Conservation (phyloP, 2,113 vertebrate species). For the Hepsetus odoe region DNA sequence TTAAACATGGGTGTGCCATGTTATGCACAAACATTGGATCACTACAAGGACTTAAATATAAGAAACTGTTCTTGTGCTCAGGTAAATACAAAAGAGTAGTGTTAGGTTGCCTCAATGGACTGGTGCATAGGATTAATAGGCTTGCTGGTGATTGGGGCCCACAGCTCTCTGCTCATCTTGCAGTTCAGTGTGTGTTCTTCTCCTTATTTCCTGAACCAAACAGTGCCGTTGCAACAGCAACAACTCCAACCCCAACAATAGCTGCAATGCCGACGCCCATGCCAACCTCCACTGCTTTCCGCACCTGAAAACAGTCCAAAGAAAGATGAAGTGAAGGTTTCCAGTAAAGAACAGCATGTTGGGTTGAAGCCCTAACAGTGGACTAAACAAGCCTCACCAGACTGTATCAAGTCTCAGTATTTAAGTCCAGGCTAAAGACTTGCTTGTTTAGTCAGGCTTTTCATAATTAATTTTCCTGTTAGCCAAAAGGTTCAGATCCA, state of each 20-base stretch:
- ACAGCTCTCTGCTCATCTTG: background rate
- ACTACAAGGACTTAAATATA: background rate
- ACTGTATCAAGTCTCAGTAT: too few species aligned
- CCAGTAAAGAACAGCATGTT: background rate
- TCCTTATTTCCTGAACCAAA: constrained; percentile 58
- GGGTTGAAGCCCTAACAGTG: background rate
- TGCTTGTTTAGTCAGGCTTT: too few species aligned
- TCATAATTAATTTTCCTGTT: too few species aligned
- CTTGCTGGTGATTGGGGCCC: constrained; percentile 41
- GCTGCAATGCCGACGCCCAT: constrained; percentile 19
- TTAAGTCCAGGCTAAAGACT: too few species aligned
- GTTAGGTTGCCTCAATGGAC: background rate
- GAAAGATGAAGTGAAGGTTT: background rate
- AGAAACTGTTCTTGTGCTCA: background rate
- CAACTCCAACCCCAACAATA: constrained; percentile 28
- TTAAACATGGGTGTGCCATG: too few species aligned
- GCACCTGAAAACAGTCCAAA: constrained; percentile 60
- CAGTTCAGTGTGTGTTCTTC: constrained; percentile 50
- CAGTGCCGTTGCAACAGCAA: constrained; percentile 42
- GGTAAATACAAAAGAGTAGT: background rate
- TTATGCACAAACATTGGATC: too few species aligned
- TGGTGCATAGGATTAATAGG: background rate
- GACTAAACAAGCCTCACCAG: too few species aligned
- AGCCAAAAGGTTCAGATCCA: too few species aligned
- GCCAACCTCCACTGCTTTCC: constrained; percentile 37